phyloP scores from a whole-genome alignment of 2,113 vertebrate genomes.

The Recurvirostra avosetta region DNA sequence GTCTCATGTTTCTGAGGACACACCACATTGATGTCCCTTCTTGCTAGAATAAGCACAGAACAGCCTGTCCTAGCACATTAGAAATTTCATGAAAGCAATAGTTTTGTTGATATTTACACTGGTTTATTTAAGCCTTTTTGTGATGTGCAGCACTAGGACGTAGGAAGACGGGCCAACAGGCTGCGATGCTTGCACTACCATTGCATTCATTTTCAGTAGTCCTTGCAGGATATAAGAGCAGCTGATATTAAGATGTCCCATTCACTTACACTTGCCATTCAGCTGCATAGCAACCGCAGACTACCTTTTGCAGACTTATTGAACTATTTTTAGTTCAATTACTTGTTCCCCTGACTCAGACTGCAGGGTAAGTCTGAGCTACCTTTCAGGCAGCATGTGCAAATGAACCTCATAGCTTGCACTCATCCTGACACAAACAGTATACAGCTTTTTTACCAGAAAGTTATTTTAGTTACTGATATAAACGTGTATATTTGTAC shows the following conservation, averaged over 20 bases:
- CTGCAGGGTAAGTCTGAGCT: constrained; percentile 3
- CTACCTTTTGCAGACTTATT: constrained; percentile 3
- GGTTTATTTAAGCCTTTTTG: background rate
- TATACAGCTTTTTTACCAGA: background rate
- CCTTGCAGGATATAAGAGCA: background rate
- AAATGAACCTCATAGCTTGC: background rate
- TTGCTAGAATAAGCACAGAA: background rate
- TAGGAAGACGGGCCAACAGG: background rate
- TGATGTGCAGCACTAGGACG: background rate
- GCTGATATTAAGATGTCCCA: background rate
- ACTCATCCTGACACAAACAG: background rate
- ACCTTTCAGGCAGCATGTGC: background rate
- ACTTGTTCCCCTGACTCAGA: constrained; percentile 32
- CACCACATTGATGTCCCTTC: background rate
- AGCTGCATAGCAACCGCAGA: constrained; percentile 36
- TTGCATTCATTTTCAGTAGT: background rate
- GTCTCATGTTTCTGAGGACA: background rate
- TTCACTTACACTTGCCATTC: constrained; percentile 24
- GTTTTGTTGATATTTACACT: background rate
- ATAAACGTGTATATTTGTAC: background rate
- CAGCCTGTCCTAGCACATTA: background rate
- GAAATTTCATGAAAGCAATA: background rate
- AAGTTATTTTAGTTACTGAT: background rate
- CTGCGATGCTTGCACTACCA: background rate
- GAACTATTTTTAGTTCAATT: constrained; percentile 55